phyloP scores from a whole-genome alignment of 2,888 invertebrate species.

The Pseudococcus longispinus region DNA sequence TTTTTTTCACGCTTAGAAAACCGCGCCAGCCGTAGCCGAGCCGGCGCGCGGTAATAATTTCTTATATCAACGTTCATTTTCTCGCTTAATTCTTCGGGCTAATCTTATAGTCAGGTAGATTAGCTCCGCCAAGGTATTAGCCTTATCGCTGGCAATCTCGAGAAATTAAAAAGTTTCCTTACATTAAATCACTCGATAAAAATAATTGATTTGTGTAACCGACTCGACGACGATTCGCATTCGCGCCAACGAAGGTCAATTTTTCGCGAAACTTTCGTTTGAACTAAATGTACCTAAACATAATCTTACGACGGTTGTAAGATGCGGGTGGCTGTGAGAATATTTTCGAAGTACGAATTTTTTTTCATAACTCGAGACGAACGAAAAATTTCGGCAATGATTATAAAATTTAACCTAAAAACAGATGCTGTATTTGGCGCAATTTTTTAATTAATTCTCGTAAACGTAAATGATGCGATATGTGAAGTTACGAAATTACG shows the following conservation, averaged over 20 bases:
- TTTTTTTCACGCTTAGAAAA: conserved; percentile 6
- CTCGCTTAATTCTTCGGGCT: conserved; percentile 1
- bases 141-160: neutral
- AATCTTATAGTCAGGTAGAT: neutral
- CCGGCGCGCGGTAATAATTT: neutral
- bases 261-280: neutral
- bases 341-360: neutral
- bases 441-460: neutral
- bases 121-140: neutral
- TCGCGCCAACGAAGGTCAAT: neutral
- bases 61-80: conserved; percentile 1
- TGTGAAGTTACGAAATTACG: neutral
- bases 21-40: no score
- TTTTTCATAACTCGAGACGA: neutral
- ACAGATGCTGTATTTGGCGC: neutral
- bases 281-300: neutral
- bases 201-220: conserved; percentile 4
- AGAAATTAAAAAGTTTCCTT: conserved; percentile 10
- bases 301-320: neutral
- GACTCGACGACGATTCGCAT: neutral
- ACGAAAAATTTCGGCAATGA: neutral
- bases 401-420: neutral
- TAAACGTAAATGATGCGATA: neutral
- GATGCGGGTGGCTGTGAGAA: neutral
- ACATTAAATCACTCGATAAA: neutral